Conservation (phyloP, 2,113 vertebrate genomes). For the Thermophis baileyi region DNA sequence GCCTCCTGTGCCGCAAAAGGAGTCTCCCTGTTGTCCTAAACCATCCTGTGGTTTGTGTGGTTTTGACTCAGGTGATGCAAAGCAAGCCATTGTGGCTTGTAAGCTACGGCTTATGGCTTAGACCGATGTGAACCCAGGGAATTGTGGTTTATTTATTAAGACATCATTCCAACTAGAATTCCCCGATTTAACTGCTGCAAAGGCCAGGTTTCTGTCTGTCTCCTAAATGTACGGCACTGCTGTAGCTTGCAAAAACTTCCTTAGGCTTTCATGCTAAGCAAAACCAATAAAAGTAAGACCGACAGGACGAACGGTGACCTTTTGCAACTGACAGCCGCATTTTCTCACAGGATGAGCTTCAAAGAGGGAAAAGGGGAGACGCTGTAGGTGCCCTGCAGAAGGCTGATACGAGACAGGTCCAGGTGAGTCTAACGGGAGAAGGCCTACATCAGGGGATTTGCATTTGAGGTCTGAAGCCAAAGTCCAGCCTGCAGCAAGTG, state of each 20-base stretch:
- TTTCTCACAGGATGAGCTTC: not conserved
- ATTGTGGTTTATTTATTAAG: not conserved
- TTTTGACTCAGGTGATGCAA: not conserved
- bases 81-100: not conserved
- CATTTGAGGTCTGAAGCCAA: not conserved
- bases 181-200: not conserved
- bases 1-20: not conserved
- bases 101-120: not conserved
- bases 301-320: not conserved
- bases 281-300: not conserved
- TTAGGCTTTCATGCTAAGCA: not conserved
- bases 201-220: not conserved
- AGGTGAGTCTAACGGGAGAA: not conserved
- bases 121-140: not conserved
- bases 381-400: not conserved
- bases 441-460: not conserved
- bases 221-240: not conserved
- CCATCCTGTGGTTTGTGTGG: not conserved
- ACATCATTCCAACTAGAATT: not conserved
- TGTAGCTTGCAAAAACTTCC: accelerated
- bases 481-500: not conserved
- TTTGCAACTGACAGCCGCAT: not conserved
- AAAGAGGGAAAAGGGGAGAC: not conserved
- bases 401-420: not conserved
- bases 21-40: not conserved